A percentile compares a stretch with the other conserved stretches of the same genome.
These are phyloP conservation scores for Baccha elongata DNA, from an alignment of 2,888 invertebrate species.

Conservation along the genomic window DNA sequence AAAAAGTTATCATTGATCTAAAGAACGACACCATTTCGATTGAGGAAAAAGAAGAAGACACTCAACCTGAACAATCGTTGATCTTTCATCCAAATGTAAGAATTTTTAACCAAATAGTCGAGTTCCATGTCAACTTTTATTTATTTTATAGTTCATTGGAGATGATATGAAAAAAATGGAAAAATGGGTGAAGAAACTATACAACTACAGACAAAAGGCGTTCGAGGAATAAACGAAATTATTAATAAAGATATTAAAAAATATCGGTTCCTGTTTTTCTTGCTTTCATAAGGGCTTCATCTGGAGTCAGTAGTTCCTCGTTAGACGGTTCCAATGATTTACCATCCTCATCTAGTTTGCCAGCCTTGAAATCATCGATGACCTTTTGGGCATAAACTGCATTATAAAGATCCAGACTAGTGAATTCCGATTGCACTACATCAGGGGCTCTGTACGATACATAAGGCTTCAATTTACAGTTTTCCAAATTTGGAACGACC, in stretches of 20 bases:
- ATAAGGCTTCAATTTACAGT: slow-evolving; percentile 94
- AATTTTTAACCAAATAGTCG: slow-evolving; percentile 55
- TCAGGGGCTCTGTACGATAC: slow-evolving; percentile 93
- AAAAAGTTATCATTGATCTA: slow-evolving; percentile 87
- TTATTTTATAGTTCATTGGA: slow-evolving; percentile 85
- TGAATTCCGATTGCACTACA: slow-evolving; percentile 91
- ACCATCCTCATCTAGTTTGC: slow-evolving; percentile 88
- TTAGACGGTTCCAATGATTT: slow-evolving; percentile 88
- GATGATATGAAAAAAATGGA: slow-evolving; percentile 87
- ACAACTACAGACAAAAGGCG: slow-evolving; percentile 83
- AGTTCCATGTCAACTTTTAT: neutral
- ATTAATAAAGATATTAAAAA: slow-evolving; percentile 82
- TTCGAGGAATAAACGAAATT: slow-evolving; percentile 80
- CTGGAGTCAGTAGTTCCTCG: slow-evolving; percentile 87
- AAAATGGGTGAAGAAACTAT: slow-evolving; percentile 80
- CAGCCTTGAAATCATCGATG: slow-evolving; percentile 87
- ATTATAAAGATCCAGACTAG: slow-evolving; percentile 91
- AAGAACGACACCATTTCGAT: slow-evolving; percentile 88
- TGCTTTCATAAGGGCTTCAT: slow-evolving; percentile 88
- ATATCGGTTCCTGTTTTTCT: slow-evolving; percentile 92
- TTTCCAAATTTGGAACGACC: slow-evolving; percentile 94
- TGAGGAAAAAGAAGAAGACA: slow-evolving; percentile 83
- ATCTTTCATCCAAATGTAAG: slow-evolving; percentile 88
- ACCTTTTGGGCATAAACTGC: slow-evolving; percentile 92
- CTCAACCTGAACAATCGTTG: slow-evolving; percentile 83